phyloP scores from a whole-genome alignment of 2,113 vertebrate genomes.

The Pteropus alecto region DNA sequence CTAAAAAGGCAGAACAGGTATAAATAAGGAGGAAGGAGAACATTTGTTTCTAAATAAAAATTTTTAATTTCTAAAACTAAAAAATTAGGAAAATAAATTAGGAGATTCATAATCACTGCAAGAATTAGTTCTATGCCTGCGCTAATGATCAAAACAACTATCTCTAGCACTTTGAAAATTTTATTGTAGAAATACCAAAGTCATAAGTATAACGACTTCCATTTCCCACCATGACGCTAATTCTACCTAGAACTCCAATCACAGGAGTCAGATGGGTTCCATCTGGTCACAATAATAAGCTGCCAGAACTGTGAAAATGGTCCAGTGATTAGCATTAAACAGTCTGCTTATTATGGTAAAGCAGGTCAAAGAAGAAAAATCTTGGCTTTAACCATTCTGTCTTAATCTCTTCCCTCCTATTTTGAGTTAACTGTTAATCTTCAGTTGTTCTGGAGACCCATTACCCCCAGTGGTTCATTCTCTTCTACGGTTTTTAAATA shows the following conservation, averaged over 20 bases:
- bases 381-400: neutral
- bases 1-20: neutral
- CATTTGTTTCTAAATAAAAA: conserved; percentile 29
- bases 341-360: neutral
- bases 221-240: neutral
- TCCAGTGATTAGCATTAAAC: neutral
- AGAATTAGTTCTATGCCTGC: neutral
- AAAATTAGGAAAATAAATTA: conserved; percentile 9
- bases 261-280: neutral
- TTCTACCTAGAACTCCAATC: neutral
- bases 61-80: conserved; percentile 37
- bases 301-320: neutral
- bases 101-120: neutral
- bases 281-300: neutral
- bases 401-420: neutral
- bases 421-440: neutral
- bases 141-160: neutral
- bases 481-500: neutral
- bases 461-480: neutral
- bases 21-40: neutral
- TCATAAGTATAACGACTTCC: neutral
- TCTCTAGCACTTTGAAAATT: neutral
- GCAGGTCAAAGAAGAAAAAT: neutral
- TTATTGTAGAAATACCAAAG: neutral
- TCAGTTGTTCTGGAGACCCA: neutral